Base-by-base conservation (phyloP, 2,113 vertebrate genomes). In the Halcyon malimbica region DNA sequence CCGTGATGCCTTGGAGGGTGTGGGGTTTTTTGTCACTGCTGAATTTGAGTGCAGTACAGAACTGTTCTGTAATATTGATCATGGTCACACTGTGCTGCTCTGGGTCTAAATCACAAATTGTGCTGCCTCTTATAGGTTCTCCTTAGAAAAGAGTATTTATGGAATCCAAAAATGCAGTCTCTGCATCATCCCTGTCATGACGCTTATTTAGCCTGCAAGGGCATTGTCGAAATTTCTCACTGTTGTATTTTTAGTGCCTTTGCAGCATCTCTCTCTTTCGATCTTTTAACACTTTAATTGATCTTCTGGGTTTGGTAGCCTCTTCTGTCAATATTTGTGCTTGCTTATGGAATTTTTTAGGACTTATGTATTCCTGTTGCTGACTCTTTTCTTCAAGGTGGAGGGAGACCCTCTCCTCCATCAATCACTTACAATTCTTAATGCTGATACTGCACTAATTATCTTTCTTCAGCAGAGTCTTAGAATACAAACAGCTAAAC, bases 111-210 rank as follows among this genome's bases (percentile, higher is more conserved):
- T 94, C 76, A 87, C 46, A 86, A 86, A 74, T 64, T 92, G n/a
- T 75, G 64, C 90, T 94, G 64, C 64, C 31, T 86, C 54, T 92
- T 80, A 23, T 1, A 83, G 76, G 25, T 74, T 95, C 37, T 93
- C 21, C 35, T 90, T n/a, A 70, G 71, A 83, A 89, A 89, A 88
- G 64, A 16, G 14, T 93, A 90, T 93, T 96, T 94, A 89, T 90
- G 89, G 89, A 94, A 90, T 70, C 63, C 2, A 90, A 80, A 95
- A 90, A 62, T 92, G 86, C 92, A 83, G 63, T 70, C 59, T 92
- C 86, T 92, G 85, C 95, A 93, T 83, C 80, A 83, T 81, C 37
- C 13, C 64, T 73, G 54, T 74, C 42, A 46, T 69, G 50, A 79
- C 0, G 1, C 41, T 90, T 91, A 79, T 54, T 68, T 88, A 86